phyloP scores from a whole-genome alignment of 2,113 vertebrate genomes.

The Mirza zaza region DNA sequence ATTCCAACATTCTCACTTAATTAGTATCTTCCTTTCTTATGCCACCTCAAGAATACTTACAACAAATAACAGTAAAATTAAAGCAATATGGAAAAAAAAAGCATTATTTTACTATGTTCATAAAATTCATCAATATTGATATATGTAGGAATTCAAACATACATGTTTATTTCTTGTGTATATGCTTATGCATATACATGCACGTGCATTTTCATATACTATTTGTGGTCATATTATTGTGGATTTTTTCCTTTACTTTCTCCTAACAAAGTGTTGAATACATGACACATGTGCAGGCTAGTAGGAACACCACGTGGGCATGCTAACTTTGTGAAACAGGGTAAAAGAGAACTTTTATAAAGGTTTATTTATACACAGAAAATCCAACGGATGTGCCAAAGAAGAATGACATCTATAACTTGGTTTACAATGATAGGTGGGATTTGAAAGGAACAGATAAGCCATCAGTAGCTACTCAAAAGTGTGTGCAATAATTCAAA shows the following conservation, averaged over 20 bases:
- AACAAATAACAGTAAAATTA: not conserved
- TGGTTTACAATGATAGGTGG: slow-evolving; percentile 57
- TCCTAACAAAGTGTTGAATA: not conserved
- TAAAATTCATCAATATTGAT: not conserved
- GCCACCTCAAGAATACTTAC: not conserved
- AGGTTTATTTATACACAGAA: not conserved
- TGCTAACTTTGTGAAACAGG: not conserved
- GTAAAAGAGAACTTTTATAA: not conserved
- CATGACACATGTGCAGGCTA: not conserved
- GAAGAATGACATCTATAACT: slow-evolving; percentile 35
- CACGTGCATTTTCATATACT: not conserved
- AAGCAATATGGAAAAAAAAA: not conserved
- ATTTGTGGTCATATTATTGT: not conserved
- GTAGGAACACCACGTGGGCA: not conserved
- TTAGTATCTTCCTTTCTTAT: not conserved
- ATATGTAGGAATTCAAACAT: not conserved
- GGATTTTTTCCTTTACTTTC: not conserved
- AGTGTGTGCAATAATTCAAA: slow-evolving; percentile 66
- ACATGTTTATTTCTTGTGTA: not conserved
- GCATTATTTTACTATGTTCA: not conserved
- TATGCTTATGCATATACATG: not conserved
- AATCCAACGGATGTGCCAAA: slow-evolving; percentile 32
- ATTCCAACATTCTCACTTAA: not conserved
- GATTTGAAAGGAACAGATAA: slow-evolving; percentile 54
- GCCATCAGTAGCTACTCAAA: slow-evolving; percentile 65